Evolutionary conservation across 2,888 invertebrate genomes (phyloP).

Genomic region (Ormyrus pomaceus): DNA sequence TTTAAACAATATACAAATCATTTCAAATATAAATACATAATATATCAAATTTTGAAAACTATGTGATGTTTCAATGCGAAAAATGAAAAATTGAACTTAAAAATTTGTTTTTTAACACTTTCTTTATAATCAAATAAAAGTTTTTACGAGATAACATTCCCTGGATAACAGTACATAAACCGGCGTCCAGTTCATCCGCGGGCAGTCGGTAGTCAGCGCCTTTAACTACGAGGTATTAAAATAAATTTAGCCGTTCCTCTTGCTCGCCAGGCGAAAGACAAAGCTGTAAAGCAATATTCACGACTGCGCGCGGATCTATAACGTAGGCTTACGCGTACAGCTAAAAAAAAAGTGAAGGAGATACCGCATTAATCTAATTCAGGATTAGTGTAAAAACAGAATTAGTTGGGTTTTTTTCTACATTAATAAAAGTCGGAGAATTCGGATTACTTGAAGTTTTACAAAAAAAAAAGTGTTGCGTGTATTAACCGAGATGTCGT

Average conservation of each 20-base stretch:
- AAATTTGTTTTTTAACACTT: no score
- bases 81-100: no score
- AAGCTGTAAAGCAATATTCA: conserved; percentile 46
- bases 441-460: no score
- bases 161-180: background rate
- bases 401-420: no score
- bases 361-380: background rate
- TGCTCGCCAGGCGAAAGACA: conserved; percentile 16
- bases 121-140: no score
- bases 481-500: no score
- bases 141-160: background rate
- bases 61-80: no score
- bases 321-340: background rate
- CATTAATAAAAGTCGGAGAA: no score
- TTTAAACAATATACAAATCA: no score
- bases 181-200: conserved; percentile 2
- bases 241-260: conserved; percentile 42
- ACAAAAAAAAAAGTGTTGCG: no score
- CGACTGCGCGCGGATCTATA: conserved; percentile 8
- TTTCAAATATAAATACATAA: no score
- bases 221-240: conserved; percentile 35
- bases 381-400: background rate
- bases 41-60: no score
- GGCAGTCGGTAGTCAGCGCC: conserved; percentile 25
- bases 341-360: background rate